Base-by-base conservation (phyloP, 2,888 invertebrate species). In the Metopia argyrocephala region DNA sequence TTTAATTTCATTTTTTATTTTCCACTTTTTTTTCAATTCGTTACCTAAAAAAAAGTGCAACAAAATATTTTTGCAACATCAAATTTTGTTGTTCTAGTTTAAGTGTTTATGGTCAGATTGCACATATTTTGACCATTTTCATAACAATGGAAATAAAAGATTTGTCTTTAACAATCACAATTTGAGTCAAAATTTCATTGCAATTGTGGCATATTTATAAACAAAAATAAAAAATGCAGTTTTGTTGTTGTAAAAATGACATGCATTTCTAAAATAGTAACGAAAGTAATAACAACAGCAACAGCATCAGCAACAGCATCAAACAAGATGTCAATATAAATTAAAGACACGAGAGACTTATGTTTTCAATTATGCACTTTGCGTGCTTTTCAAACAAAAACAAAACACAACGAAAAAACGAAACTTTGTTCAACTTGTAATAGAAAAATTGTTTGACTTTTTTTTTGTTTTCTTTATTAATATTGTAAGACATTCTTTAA, bases 121-220 rank as follows among this genome's bases (percentile, higher is more conserved):
- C 38, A 59, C 69, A 65, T 79, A 64, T 57, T 79, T 78, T 79
- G 28, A 59, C 64, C 56, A 69, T 65, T 61, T 70, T 59, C 2
- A 48, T 23, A 59, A 4, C 25, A 64, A 65, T 64, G 65, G 59
- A 65, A 79, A 52, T 45, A 64, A 59, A 65, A 65, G 75, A 74
- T 74, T 78, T 73, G 78, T 78, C 73, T 50, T 28, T 20, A 74
- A 54, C 54, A 79, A 70, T 79, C 70, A 78, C 50, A 54, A 65
- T 54, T 45, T 20, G 50, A 59, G 20, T 45, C 52, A 57, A 76
- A 70, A 70, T 31, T 56, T 70, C 18, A 70, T 69, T 70, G 20
- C 48, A 69, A 50, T 70, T 3, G 15, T 38, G 38, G 38, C 38
- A 38, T 12, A 38, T 38, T 31, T 12, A 46, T 23, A 4, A 18